Percentiles rank a stretch among this genome's conserved stretches.
These are phyloP conservation scores for Platorchestia sp. DNA, from an alignment of 1,140 invertebrate genomes.

Conservation along the genomic window DNA sequence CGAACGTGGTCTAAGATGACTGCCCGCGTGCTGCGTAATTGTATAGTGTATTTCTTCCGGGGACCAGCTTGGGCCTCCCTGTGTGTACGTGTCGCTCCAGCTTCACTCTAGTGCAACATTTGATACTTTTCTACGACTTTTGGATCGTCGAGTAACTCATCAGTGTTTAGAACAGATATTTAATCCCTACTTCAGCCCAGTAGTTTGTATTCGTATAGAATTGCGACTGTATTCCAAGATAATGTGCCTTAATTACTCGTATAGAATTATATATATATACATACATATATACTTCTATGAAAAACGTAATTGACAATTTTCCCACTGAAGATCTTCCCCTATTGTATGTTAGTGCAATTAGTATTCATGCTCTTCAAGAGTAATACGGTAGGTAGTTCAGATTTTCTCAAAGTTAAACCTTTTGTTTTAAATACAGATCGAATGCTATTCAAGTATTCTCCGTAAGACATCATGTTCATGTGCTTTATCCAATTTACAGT, in stretches of 20 bases:
- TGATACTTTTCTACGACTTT: constrained; percentile 41
- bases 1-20: not conserved
- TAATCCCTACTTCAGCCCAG: constrained; percentile 2
- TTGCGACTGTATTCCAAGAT: constrained; percentile 32
- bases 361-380: not conserved
- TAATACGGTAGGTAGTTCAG: not conserved
- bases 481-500: not conserved
- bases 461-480: not conserved
- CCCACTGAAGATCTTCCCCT: not conserved
- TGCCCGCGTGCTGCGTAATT: not conserved
- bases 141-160: not conserved
- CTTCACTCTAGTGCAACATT: not conserved
- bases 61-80: constrained; percentile 1
- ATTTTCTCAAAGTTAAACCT: not conserved
- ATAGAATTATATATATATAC: constrained; percentile 12
- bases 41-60: not conserved
- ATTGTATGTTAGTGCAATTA: not conserved
- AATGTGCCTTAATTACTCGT: not conserved
- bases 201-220: not conserved
- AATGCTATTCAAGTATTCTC: not conserved
- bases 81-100: not conserved
- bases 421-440: not conserved
- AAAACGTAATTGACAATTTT: not conserved
- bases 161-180: not conserved
- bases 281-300: not conserved